A percentile compares a stretch with the other conserved stretches of the same genome.
Evolutionary conservation across 2,113 vertebrate species (phyloP).

Genomic region (Rhombomys opimus): DNA sequence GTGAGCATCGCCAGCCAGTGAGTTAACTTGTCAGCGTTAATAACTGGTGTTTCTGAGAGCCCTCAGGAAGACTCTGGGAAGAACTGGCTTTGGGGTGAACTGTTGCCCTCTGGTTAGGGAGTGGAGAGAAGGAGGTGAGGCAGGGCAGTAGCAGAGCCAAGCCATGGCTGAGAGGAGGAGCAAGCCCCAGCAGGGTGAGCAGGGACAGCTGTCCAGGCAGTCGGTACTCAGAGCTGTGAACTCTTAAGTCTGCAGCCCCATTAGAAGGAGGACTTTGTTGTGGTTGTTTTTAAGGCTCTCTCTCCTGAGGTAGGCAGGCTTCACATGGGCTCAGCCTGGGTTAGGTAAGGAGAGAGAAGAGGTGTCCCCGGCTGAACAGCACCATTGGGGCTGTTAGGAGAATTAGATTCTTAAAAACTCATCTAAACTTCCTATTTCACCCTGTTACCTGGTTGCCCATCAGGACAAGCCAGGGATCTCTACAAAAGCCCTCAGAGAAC

Average conservation of each 20-base stretch:
- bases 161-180: background rate
- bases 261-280: background rate
- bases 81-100: background rate
- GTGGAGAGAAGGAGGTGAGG: fast-evolving
- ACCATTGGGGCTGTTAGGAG: background rate
- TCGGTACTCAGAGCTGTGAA: background rate
- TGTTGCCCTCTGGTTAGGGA: background rate
- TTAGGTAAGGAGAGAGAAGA: background rate
- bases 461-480: background rate
- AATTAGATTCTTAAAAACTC: background rate
- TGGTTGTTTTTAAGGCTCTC: background rate
- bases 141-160: background rate
- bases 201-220: background rate
- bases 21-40: background rate
- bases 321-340: background rate
- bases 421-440: background rate
- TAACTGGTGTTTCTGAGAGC: slow-evolving; percentile 30
- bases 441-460: background rate
- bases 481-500: background rate
- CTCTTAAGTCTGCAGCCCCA: background rate
- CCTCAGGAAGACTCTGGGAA: background rate
- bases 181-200: background rate
- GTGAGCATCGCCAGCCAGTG: no score
- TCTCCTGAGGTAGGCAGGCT: background rate
- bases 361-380: no score